phyloP scores from a whole-genome alignment of 2,113 vertebrate species.

The Nyctibius bracteatus region DNA sequence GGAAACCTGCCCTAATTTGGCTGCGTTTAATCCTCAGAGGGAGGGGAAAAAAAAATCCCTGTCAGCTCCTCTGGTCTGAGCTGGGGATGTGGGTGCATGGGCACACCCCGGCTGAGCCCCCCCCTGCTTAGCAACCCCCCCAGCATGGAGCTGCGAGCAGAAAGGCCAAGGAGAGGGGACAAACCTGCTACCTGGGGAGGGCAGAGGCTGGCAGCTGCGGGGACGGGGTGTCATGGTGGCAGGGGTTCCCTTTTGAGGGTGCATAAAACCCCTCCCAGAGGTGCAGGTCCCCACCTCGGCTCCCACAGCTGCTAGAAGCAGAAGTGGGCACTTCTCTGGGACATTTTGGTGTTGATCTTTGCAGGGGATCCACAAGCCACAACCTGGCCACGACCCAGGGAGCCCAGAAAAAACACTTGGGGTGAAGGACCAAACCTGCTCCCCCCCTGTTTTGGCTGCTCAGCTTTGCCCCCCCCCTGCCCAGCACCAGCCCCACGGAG shows the following conservation, averaged over 20 bases:
- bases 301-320: neutral
- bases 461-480: neutral
- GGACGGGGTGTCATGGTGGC: fast-evolving
- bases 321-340: neutral
- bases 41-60: neutral
- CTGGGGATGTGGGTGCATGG: neutral
- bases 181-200: neutral
- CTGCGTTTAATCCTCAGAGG: neutral
- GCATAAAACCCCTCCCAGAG: fast-evolving
- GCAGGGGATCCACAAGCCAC: neutral
- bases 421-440: neutral
- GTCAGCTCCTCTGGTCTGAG: neutral
- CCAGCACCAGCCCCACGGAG: neutral
- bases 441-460: neutral
- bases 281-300: neutral
- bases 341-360: fast-evolving
- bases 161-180: neutral
- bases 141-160: fast-evolving
- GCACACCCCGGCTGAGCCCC: neutral
- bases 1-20: neutral
- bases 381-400: fast-evolving
- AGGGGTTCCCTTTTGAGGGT: neutral
- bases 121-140: neutral
- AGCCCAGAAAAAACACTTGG: neutral
- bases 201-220: neutral